phyloP scores from a whole-genome alignment of 2,888 invertebrate genomes.

The Melanotus villosus region DNA sequence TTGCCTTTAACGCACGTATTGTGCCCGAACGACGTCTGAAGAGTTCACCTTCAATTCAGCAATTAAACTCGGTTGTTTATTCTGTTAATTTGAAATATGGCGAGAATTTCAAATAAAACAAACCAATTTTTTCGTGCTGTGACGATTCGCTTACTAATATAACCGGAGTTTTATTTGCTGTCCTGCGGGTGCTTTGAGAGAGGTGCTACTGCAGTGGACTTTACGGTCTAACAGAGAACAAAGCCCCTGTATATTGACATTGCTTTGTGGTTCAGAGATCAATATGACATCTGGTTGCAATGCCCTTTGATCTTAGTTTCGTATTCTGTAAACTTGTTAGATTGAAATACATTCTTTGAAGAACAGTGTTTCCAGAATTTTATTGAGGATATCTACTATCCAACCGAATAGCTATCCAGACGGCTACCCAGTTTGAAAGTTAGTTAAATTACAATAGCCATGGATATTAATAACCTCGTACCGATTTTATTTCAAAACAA shows the following conservation, averaged over 20 bases:
- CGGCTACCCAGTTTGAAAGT: too few species aligned
- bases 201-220: slow-evolving; percentile 33
- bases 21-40: too few species aligned
- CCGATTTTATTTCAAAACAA: too few species aligned
- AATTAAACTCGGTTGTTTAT: too few species aligned
- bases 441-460: too few species aligned
- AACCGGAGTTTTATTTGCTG: slow-evolving; percentile 22
- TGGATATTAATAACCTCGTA: too few species aligned
- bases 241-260: slow-evolving; percentile 37
- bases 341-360: slow-evolving; percentile 21
- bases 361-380: background rate
- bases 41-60: too few species aligned
- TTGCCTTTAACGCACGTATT: too few species aligned
- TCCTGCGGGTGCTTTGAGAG: slow-evolving; percentile 29
- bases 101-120: background rate
- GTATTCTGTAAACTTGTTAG: slow-evolving; percentile 32
- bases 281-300: slow-evolving; percentile 33
- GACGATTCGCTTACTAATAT: background rate
- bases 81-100: too few species aligned
- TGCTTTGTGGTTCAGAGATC: slow-evolving; percentile 32
- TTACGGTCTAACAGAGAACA: slow-evolving; percentile 37
- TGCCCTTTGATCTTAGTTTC: slow-evolving; percentile 35
- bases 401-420: too few species aligned
- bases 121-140: background rate
- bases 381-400: background rate